phyloP scores from a whole-genome alignment of 2,113 vertebrate genomes.

The Oncorhynchus clarkii region DNA sequence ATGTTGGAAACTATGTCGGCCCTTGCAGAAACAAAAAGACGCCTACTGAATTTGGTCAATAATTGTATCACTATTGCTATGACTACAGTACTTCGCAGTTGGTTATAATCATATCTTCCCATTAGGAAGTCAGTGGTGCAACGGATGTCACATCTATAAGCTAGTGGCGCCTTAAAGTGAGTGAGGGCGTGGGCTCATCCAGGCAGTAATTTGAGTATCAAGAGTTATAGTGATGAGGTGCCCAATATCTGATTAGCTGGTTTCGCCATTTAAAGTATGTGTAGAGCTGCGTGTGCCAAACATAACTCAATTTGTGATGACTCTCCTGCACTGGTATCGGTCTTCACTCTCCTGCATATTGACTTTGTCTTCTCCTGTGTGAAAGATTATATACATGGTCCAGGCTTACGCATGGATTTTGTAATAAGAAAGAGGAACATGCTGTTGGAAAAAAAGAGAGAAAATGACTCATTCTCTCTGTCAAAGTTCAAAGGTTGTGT shows the following conservation, averaged over 20 bases:
- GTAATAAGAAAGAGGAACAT: conserved; percentile 67
- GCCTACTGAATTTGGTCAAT: conserved; percentile 38
- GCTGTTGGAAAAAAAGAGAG: conserved; percentile 63
- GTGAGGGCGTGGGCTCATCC: conserved; percentile 65
- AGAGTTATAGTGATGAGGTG: conserved; percentile 72
- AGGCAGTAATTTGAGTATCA: conserved; percentile 72
- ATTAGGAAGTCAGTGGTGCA: conserved; percentile 59
- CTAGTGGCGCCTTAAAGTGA: conserved; percentile 73
- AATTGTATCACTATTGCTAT: conserved; percentile 49
- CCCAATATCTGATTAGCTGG: conserved; percentile 78
- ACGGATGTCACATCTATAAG: conserved; percentile 69
- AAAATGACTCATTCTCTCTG: conserved; percentile 65
- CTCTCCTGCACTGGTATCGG: conserved; percentile 59
- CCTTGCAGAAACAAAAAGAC: conserved; percentile 42
- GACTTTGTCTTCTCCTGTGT: conserved; percentile 72
- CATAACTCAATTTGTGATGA: conserved; percentile 73
- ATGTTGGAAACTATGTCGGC: conserved; percentile 2
- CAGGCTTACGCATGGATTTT: conserved; percentile 71
- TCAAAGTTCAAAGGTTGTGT: conserved; percentile 56
- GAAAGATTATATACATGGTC: conserved; percentile 74
- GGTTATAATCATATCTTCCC: conserved; percentile 47
- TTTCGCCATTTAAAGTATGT: conserved; percentile 84
- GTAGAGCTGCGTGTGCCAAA: conserved; percentile 52
- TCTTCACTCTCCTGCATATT: conserved; percentile 69
- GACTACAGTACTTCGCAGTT: conserved; percentile 47